Evolutionary conservation across 2,888 invertebrate genomes (phyloP), one percentile per base, ranked within the genome.

Genomic region (Acholoe squamosa): DNA sequence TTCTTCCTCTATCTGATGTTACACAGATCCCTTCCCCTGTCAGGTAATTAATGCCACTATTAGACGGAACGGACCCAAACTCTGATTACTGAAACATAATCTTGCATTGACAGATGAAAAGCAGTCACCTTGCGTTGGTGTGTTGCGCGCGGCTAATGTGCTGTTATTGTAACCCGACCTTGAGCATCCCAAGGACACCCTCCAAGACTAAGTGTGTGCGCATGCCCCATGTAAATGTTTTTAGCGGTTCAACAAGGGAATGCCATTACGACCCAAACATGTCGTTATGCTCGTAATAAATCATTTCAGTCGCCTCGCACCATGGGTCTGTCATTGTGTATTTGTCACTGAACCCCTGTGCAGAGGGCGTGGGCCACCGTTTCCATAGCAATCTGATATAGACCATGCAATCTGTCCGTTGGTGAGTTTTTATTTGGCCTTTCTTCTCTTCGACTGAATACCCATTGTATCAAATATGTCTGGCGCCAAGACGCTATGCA

Each of bases 81-180:
- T 86, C 86, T 86, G 86, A 86, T 86, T 86, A 86, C 86, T 54
- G 86, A 86, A 86, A 86, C 86, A 86, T 86, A 86, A 86, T 86
- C 86, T 86, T 86, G 54, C 86, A 86, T 86, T 86, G 86, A 86
- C 86, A 86, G 86, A 86, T 54, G 86, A 54, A 86, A 28, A 16
- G 16, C 86, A 86, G 86, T 54, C 25, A 43, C 33, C 12, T 86
- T 52, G 33, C 86, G 14, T 14, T 54, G 86, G n/a, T 25, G 31
- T 86, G 86, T 28, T 52, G 19, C 28, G 31, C 56, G 86, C 54
- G 56, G 16, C 56, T 86, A 86, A 86, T 86, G 86, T 86, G 86
- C 54, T 86, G 86, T 86, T 86, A 86, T 86, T 52, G 86, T 54
- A 86, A 86, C 56, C 16, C 54, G 86, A 86, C 28, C 86, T 28